phyloP scores from a whole-genome alignment of 2,888 invertebrate species.

The Sympetrum striolatum region DNA sequence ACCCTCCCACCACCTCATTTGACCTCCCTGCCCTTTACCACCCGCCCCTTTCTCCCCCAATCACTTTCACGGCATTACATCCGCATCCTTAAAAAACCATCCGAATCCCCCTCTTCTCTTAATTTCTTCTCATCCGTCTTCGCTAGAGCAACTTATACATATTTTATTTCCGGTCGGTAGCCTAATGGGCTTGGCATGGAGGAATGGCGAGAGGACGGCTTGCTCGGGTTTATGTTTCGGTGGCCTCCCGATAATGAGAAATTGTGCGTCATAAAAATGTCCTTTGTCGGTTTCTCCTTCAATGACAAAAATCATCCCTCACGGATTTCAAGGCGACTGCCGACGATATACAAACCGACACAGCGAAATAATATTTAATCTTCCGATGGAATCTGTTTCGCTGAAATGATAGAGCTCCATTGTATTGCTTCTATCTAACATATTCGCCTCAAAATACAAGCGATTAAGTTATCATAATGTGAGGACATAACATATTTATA shows the following conservation, averaged over 20 bases:
- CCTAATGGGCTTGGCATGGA: neutral
- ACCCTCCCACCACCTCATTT: constrained; percentile 22
- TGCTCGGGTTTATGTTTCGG: neutral
- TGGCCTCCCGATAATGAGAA: neutral
- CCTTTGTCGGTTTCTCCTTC: neutral
- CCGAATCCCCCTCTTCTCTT: neutral
- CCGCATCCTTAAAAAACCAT: constrained; percentile 13
- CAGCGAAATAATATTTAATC: no score
- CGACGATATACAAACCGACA: neutral
- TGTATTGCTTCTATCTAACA: no score
- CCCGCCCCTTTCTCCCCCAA: neutral
- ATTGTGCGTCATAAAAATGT: neutral
- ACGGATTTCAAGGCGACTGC: neutral
- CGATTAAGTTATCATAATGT: no score
- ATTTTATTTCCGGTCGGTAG: neutral
- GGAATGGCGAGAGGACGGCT: neutral
- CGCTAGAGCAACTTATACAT: neutral
- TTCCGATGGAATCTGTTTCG: no score
- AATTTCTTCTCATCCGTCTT: neutral
- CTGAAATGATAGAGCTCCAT: no score
- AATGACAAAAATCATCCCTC: neutral
- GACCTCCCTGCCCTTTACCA: constrained; percentile 37
- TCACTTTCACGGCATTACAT: neutral
- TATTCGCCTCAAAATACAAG: no score
- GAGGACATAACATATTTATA: no score